phyloP scores from a whole-genome alignment of 2,888 invertebrate species.

The Acholoe squamosa region DNA sequence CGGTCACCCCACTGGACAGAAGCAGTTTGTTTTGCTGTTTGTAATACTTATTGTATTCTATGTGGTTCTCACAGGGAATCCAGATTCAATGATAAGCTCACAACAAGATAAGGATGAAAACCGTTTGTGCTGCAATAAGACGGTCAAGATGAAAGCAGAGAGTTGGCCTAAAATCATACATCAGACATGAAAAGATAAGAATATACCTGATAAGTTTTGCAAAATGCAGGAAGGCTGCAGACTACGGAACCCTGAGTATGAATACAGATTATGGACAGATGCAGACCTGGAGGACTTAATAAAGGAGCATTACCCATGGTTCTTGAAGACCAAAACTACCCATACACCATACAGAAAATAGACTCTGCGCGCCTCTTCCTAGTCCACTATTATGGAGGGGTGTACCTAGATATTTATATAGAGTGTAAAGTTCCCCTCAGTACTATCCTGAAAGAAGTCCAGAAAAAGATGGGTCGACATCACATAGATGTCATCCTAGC shows the following conservation, averaged over 20 bases:
- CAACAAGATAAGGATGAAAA: neutral
- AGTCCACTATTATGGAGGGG: conserved; percentile 68
- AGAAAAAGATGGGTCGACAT: neutral
- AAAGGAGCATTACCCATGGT: conserved; percentile 67
- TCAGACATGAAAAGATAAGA: conserved; percentile 38
- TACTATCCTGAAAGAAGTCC: neutral
- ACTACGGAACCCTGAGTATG: conserved; percentile 61
- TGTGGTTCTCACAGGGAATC: neutral
- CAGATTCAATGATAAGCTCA: neutral
- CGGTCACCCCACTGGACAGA: neutral
- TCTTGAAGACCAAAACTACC: conserved; percentile 66
- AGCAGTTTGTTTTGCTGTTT: neutral
- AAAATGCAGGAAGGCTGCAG: neutral
- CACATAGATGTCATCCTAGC: conserved; percentile 64
- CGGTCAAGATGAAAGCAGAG: neutral
- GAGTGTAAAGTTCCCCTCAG: conserved; percentile 40
- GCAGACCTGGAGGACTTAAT: conserved; percentile 64
- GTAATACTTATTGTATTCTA: neutral
- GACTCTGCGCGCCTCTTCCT: conserved; percentile 69
- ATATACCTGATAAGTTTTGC: conserved; percentile 36
- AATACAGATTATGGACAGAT: conserved; percentile 68
- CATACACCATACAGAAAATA: conserved; percentile 67
- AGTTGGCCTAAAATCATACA: conserved; percentile 48
- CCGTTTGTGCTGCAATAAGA: neutral
- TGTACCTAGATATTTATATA: conserved; percentile 69